Percentiles rank a stretch among this genome's conserved stretches.
These are phyloP conservation scores for Cosmia trapezina DNA, from an alignment of 2,888 invertebrate genomes.

Conservation along the genomic window DNA sequence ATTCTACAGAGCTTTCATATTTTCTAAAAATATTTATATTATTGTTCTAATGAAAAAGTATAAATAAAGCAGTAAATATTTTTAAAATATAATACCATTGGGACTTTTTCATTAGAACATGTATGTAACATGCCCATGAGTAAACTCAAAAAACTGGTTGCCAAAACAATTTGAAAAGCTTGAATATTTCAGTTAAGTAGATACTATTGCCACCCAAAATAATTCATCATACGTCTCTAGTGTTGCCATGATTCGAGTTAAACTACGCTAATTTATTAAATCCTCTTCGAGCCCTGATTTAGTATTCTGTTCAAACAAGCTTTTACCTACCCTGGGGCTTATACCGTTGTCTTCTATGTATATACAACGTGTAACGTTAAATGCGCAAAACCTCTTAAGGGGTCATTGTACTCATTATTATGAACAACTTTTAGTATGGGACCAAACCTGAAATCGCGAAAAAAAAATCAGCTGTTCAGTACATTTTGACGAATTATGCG, in stretches of 20 bases:
- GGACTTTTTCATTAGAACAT: background rate
- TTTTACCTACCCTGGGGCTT: background rate
- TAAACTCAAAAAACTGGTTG: background rate
- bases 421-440: too few relatives aligned
- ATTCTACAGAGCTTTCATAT: background rate
- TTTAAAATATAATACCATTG: too few relatives aligned
- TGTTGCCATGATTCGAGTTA: conserved; percentile 16
- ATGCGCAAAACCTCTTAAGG: too few relatives aligned
- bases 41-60: too few relatives aligned
- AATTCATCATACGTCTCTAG: conserved; percentile 22
- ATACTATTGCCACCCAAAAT: conserved; percentile 32
- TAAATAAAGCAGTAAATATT: too few relatives aligned
- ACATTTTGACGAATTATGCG: too few relatives aligned
- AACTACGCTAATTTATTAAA: conserved; percentile 47
- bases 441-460: too few relatives aligned
- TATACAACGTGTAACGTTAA: too few relatives aligned
- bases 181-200: conserved; percentile 1
- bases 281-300: conserved; percentile 34
- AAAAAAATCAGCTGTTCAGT: too few relatives aligned
- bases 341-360: background rate
- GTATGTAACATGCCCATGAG: too few relatives aligned
- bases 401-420: too few relatives aligned
- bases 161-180: background rate
- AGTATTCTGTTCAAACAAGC: conserved; percentile 44
- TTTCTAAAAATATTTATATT: background rate